phyloP scores from a whole-genome alignment of 92 coral and sea anemone genomes.

The Epizoanthus rinbou region DNA sequence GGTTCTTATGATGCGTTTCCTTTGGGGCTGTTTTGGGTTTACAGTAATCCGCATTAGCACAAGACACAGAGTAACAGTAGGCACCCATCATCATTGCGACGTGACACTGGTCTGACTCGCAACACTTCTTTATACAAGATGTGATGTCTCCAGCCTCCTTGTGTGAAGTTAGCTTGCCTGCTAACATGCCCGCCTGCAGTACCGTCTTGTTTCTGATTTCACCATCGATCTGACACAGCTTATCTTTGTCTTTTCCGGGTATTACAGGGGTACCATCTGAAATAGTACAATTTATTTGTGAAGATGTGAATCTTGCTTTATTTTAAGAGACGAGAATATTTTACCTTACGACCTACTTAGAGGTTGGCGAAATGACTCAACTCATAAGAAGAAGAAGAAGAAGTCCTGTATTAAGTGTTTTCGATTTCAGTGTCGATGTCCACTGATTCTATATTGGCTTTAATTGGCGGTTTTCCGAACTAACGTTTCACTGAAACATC shows the following conservation, averaged over 20 bases:
- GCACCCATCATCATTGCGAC: conserved; percentile 96
- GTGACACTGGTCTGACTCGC: conserved; percentile 80
- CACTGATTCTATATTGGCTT: too few relatives aligned
- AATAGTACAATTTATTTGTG: not conserved
- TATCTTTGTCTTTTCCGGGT: conserved; percentile 59
- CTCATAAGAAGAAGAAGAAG: too few relatives aligned
- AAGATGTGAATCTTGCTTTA: too few relatives aligned
- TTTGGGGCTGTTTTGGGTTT: conserved; percentile 82
- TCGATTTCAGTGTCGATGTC: too few relatives aligned
- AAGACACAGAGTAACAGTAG: conserved; percentile 87
- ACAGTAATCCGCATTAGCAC: conserved; percentile 83
- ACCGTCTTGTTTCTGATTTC: conserved; percentile 83
- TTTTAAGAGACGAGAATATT: too few relatives aligned
- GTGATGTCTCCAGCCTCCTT: conserved; percentile 72
- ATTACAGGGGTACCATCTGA: conserved; percentile 73
- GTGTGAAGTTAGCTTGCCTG: conserved; percentile 89
- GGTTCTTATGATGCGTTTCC: conserved; percentile 79
- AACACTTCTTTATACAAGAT: conserved; percentile 86
- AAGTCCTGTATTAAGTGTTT: too few relatives aligned
- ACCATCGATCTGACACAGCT: conserved; percentile 82
- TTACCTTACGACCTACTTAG: too few relatives aligned
- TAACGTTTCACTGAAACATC: too few relatives aligned
- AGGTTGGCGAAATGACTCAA: too few relatives aligned
- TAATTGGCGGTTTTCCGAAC: too few relatives aligned
- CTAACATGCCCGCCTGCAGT: conserved; percentile 93